Evolutionary conservation across 2,888 invertebrate species (phyloP), one percentile per base, ranked within the genome.

Genomic region (Lepidonotus clava): DNA sequence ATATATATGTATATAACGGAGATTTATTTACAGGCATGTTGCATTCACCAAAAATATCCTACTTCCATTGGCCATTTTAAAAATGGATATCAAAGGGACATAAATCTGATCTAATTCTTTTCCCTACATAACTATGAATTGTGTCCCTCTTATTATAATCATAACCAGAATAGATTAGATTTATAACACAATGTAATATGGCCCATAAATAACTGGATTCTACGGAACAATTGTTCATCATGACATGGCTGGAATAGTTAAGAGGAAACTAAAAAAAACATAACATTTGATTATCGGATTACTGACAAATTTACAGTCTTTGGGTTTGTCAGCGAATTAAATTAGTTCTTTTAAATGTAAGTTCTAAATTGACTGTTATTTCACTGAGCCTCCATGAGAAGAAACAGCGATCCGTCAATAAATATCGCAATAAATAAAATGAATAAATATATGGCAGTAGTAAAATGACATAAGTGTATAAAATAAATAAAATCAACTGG

Each of bases 371-470:
- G 71, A 71, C 28, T 46, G 46, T 80, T 8, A 6, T 24, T 32
- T 41, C 46, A 46, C 51, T 46, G 51, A 0, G 28, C 2, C 4
- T 51, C 11, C 11, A 51, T 51, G 11, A 51, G 21, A 51, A 14
- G 51, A 14, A 11, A 66, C 51, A 80, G 41, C 32, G 51, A 46
- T 18, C 28, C 18, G 51, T 51, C 41, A 80, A 80, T 80, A 80
- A 80, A 80, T 80, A 80, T 51, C 21, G 80, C 41, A 80, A 80
- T 80, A 80, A 80, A 80, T 80, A 80, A 46, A 80, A 41, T 1
- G 28, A 46, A 80, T 46, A 46, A 80, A 80, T 80, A 80, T 80
- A 80, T 80, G 80, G 80, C 80, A 80, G 80, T 80, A 32, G 80
- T 80, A 80, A 80, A 80, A 80, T 80, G 14, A 51, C 80, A 80